Base-by-base conservation (phyloP, 2,797 vertebrate genomes). In the Syncerus caffer region DNA sequence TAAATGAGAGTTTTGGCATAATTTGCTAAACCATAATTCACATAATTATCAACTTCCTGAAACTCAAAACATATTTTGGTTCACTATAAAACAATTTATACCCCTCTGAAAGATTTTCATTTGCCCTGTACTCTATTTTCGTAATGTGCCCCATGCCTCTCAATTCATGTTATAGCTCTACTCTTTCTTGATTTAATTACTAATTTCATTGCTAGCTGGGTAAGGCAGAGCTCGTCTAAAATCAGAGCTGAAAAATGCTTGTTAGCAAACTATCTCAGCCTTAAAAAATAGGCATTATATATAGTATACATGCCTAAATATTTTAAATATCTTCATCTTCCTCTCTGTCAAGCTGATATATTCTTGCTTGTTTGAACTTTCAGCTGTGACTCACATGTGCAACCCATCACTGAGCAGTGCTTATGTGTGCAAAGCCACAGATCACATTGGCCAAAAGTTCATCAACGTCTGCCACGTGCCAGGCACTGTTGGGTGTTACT, bases 241-340 rank as follows among this genome's bases (percentile, higher is more conserved):
- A 85, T 84, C 64, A 94, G 27, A 93, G 79, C n/a, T 92, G 60
- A 86, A 89, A 67, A 55, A 19, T 45, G 4, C 62, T 57, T 47
- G 25, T 79, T 74, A 84, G 92, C 60, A 96, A 95, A 60, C 25
- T 51, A 31, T 67, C 83, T 90, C 64, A 76, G 45, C 19, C 29
- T 94, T 84, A 50, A 90, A 82, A 96, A 96, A 64, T 79, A 79
- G 45, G 19, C 14, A 94, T 29, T 15, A 76, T 29, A 50, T 50
- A 31, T 4, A 58, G 71, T 23, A 74, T 12, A 60, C 15, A 47
- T 23, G 5, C 11, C 86, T 90, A 55, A 92, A 14, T 89, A 85
- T 31, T 79, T 88, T n/a, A 62, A 94, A 58, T 38, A 86, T 34
- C 57, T 57, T 85, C 71, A 50, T 27, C 25, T 78, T 45, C 21